Evolutionary conservation across 2,113 vertebrate species (phyloP).

Genomic region (Apodemus sylvaticus): DNA sequence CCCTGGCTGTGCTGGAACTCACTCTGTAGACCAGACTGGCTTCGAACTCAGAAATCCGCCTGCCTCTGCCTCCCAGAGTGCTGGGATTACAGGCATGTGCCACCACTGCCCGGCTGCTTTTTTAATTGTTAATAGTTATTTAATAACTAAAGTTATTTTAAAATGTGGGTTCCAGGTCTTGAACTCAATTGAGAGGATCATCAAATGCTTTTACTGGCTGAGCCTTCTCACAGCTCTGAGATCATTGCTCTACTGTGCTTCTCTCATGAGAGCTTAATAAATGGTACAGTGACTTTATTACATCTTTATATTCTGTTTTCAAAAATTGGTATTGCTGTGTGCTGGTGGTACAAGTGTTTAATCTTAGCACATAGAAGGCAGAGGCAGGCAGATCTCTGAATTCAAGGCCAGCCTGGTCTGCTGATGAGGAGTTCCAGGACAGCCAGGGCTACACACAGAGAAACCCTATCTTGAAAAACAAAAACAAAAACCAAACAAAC

Average conservation of each 20-base stretch:
- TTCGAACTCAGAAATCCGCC: too few relatives aligned
- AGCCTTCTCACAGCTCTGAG: not conserved
- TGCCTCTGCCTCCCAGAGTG: too few relatives aligned
- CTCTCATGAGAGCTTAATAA: not conserved
- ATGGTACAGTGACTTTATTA: slow-evolving; percentile 28
- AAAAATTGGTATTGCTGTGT: not conserved
- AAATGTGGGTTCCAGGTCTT: not conserved
- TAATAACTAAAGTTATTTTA: not conserved
- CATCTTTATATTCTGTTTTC: slow-evolving; percentile 51
- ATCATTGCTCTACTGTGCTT: slow-evolving; percentile 31
- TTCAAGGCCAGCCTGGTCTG: too few relatives aligned
- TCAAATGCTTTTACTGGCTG: not conserved
- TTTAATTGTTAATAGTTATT: not conserved
- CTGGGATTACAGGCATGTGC: too few relatives aligned
- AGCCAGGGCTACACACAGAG: too few relatives aligned
- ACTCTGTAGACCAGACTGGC: too few relatives aligned
- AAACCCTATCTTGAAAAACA: not conserved
- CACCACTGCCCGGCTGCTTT: not conserved
- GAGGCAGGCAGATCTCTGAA: too few relatives aligned
- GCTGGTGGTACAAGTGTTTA: too few relatives aligned
- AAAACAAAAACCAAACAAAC: not conserved
- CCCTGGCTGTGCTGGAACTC: too few relatives aligned
- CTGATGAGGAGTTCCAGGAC: too few relatives aligned
- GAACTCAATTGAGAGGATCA: not conserved
- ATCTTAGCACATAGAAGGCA: too few relatives aligned